Evolutionary conservation across 2,797 vertebrate genomes (phyloP), one percentile per base, ranked within the genome.

Genomic region (Platyrinchus mystaceus): DNA sequence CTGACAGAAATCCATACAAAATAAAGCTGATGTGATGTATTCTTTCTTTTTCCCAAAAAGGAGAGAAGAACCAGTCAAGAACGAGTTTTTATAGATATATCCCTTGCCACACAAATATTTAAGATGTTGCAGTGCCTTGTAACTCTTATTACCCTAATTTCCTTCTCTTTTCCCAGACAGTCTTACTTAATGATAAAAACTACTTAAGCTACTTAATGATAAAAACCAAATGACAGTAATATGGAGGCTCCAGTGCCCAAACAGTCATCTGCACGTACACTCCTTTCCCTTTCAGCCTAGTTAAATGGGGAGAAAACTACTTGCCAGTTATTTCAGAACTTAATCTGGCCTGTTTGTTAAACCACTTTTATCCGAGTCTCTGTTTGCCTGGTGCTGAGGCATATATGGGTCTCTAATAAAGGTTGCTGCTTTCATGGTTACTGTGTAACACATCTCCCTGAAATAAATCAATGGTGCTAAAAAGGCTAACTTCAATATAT

Each of bases 391-490:
- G 30, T 41, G 59, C 50, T 86, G 68, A 93, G 58, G 62, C 78
- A 64, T 41, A 74, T 7, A 50, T 12, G 43, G 24, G 34, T 76
- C 50, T 84, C 63, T 74, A 83, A 36, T 24, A 95, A 94, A 81
- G 59, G 74, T 6, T 46, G 2, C 43, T 82, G 85, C 34, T 93
- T 91, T 90, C 3, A 17, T 5, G 14, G 52, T 52, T 90, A 44
- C 7, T 79, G 67, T 87, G 67, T 87, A 84, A 89, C 70, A 52
- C 36, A 36, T 22, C 26, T 67, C 46, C 71, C 43, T 11, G 58
- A 80, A 81, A 93, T 62, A 80, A 89, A 95, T 84, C 64, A 85
- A 52, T 32, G 52, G 79, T 88, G 66, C 41, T 90, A 89, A 93
- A 85, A 92, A 81, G 67, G 52, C 47, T 63, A 74, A 78, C 79